Base-by-base conservation (phyloP, 1,140 invertebrate species). In the Penaeus vannamei region DNA sequence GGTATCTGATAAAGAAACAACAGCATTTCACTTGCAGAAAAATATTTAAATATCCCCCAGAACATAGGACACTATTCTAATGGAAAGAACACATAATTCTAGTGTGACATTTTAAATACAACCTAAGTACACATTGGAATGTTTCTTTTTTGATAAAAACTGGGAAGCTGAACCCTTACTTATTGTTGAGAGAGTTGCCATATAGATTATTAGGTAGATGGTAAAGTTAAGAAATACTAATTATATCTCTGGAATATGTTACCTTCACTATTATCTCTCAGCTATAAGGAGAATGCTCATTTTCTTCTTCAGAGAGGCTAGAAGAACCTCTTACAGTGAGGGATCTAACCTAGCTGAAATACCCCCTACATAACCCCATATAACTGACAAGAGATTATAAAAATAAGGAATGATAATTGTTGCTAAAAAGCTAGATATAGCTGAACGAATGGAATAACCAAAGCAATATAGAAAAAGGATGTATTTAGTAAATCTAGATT, bases 21-120 rank as follows among this genome's bases (percentile, higher is more conserved):
- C 72, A 62, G 29, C 53, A 53, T 53, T 53, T 53, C 12, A 53
- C 53, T 53, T 53, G 53, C 53, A 53, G 53, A 53, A 53, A 69
- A 83, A 61, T 29, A 77, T 62, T 42, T 14, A 79, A 53, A 83
- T 89, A 77, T 79, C 87, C 87, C 87, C 82, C 60, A 42, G 79
- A 89, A 79, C 84, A 62, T 42, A 89, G 60, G 61, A 79, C 12
- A 76, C 87, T 89, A 89, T 79, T 77, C 87, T 89, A 89, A 76
- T 89, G 87, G 87, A 89, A 82, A 84, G 87, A 89, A 89, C 76
- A 84, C 69, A 84, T 42, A 79, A 66, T 76, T 46, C 82, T 89
- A 89, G 83, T 89, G 87, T 89, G 83, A 84, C 61, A 85, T 80
- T 89, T 72, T 61, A 77, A 83, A 80, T 61, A 66, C 46, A 62